Percentiles rank a stretch among this genome's conserved stretches.
Evolutionary conservation across 1,140 invertebrate genomes (phyloP).

Genomic region (Drosophila fuyamai): DNA sequence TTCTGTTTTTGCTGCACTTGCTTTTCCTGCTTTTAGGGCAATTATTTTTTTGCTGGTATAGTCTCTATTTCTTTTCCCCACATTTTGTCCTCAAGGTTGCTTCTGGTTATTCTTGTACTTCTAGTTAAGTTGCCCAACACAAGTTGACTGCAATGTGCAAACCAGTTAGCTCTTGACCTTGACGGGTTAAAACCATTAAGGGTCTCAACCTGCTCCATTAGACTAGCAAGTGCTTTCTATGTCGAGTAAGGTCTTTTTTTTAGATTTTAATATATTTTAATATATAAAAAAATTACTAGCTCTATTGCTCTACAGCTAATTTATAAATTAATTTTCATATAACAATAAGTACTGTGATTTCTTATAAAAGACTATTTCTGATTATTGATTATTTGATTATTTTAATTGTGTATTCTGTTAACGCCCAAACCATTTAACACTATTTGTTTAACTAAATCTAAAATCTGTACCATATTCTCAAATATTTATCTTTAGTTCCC

Average conservation of each 20-base stretch:
- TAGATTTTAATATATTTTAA: background rate
- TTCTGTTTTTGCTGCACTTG: slow-evolving; percentile 22
- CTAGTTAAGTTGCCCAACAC: slow-evolving; percentile 42
- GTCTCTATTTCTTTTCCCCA: slow-evolving; percentile 5
- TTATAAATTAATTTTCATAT: no score
- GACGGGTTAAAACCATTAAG: slow-evolving; percentile 24
- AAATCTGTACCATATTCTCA: no score
- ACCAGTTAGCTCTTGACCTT: slow-evolving; percentile 40
- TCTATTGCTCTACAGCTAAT: no score
- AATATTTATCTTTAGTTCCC: background rate
- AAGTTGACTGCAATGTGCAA: slow-evolving; percentile 13
- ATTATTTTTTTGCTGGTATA: slow-evolving; percentile 33
- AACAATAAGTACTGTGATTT: no score
- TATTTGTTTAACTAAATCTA: background rate
- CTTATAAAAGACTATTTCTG: no score
- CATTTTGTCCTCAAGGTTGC: slow-evolving; percentile 34
- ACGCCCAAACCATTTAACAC: no score
- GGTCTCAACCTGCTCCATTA: slow-evolving; percentile 27
- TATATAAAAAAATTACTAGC: background rate
- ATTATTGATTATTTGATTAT: no score
- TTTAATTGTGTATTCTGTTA: no score
- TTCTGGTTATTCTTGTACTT: slow-evolving; percentile 50
- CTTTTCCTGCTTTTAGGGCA: slow-evolving; percentile 50
- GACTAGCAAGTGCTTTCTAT: slow-evolving; percentile 16
- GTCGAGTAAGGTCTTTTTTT: slow-evolving; percentile 1